Evolutionary conservation across 2,113 vertebrate genomes (phyloP), one percentile per base, ranked within the genome.

Genomic region (Lonchura striata): DNA sequence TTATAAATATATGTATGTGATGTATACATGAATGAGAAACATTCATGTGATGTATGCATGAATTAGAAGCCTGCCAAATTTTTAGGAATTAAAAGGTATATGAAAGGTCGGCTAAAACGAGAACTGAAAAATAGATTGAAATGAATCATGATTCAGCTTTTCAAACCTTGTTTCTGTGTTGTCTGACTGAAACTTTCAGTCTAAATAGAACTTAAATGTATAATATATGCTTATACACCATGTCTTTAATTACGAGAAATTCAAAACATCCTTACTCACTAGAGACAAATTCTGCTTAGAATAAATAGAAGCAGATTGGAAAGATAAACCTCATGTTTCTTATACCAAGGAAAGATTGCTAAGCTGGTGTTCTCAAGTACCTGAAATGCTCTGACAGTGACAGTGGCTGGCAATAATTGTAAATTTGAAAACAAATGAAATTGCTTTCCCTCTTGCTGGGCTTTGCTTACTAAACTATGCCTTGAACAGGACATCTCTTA

Each of bases 401-500:
- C 59, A 88, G 54, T 2, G 20, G 27, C 44, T 95, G 52, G 65
- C 84, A 96, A 95, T 91, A 96, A 94, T 88, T 35, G 30, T 71
- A 88, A 86, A 95, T 93, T 88, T 95, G 77, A 80, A 92, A 96
- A 95, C 42, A 95, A 93, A 94, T 94, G 82, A 72, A 68, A 31
- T 91, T 66, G 35, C 49, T 72, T 86, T 60, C 61, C 37, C 22
- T 85, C 59, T 71, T 79, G 18, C 39, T 74, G 31, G 37, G 21
- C 41, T 87, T 94, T 76, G n/a, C 10, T 57, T 95, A 31, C 44
- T 91, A 39, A 81, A 31, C 49, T 50, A 68, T 94, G 56, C 87
- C 75, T 75, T 77, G 66, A 88, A 27, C 33, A 93, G 82, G 85
- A 60, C 31, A 57, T 64, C 28, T 46, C 35, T 84, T 68, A 66